A percentile compares a stretch with the other conserved stretches of the same genome.
These are phyloP conservation scores for Mastomys natalensis DNA, from an alignment of 2,113 vertebrate species.

Conservation along the genomic window DNA sequence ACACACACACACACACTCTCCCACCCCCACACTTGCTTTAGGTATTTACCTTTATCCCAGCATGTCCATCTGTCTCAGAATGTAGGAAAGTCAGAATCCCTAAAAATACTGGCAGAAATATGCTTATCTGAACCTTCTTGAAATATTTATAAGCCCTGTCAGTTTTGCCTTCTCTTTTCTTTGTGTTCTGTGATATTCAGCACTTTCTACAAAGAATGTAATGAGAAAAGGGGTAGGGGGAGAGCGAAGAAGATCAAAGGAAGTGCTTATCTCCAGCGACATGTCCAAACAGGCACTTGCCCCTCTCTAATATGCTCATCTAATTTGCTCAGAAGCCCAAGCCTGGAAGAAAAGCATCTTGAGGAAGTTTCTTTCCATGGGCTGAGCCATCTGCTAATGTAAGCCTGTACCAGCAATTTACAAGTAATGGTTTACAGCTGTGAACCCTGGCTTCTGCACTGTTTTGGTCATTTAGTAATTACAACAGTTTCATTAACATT, in stretches of 20 bases:
- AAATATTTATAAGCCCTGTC: conserved; percentile 72
- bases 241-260: conserved; percentile 33
- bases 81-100: background rate
- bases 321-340: conserved; percentile 65
- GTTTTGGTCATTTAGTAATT: conserved; percentile 90
- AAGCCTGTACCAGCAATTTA: conserved; percentile 85
- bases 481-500: conserved; percentile 91
- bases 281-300: conserved; percentile 74
- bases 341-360: conserved; percentile 78
- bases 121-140: conserved; percentile 58
- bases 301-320: conserved; percentile 70
- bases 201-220: conserved; percentile 69
- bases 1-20: background rate
- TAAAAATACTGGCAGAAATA: conserved; percentile 23
- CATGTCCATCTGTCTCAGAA: conserved; percentile 60
- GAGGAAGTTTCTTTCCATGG: conserved; percentile 81
- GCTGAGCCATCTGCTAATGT: conserved; percentile 81
- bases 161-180: conserved; percentile 63
- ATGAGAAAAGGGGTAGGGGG: conserved; percentile 16
- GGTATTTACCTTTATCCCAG: conserved; percentile 65
- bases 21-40: background rate
- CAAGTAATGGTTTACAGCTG: conserved; percentile 88
- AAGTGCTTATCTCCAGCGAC: conserved; percentile 40
- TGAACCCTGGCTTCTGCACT: conserved; percentile 86
- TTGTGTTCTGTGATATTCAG: conserved; percentile 69